phyloP scores from a whole-genome alignment of 2,888 invertebrate species.

The Tenthredo amoena region DNA sequence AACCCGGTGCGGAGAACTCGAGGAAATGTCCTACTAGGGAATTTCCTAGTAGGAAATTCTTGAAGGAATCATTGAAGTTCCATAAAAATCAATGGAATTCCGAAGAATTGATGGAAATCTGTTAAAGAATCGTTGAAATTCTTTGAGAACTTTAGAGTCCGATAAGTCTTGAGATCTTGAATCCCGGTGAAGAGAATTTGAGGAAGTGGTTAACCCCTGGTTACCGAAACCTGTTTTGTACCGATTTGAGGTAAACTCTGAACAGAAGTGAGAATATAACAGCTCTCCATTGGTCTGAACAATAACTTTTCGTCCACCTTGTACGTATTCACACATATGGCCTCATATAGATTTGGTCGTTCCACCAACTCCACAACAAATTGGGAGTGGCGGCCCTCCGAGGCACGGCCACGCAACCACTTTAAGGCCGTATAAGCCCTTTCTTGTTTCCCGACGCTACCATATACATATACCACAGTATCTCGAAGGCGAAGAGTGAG shows the following conservation, averaged over 20 bases:
- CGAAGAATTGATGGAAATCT: background rate
- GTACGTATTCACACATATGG: background rate
- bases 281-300: background rate
- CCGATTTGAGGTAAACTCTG: background rate
- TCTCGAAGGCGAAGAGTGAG: conserved; percentile 49
- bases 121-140: background rate
- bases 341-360: conserved; percentile 35
- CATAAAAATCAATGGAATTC: background rate
- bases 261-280: conserved; percentile 10
- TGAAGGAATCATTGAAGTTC: background rate
- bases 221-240: background rate
- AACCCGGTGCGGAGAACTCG: background rate
- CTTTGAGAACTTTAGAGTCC: background rate
- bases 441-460: conserved; percentile 58
- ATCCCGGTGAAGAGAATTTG: background rate
- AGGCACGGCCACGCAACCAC: conserved; percentile 53
- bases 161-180: background rate
- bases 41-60: background rate
- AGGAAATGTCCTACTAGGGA: background rate
- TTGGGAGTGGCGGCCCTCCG: conserved; percentile 51
- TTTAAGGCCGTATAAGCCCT: conserved; percentile 56
- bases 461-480: conserved; percentile 45
- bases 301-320: background rate
- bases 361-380: conserved; percentile 50
- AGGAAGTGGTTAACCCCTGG: conserved; percentile 21